These are phyloP conservation scores for Trichopria drosophilae DNA, from an alignment of 2,888 invertebrate genomes.

Conservation along the genomic window DNA sequence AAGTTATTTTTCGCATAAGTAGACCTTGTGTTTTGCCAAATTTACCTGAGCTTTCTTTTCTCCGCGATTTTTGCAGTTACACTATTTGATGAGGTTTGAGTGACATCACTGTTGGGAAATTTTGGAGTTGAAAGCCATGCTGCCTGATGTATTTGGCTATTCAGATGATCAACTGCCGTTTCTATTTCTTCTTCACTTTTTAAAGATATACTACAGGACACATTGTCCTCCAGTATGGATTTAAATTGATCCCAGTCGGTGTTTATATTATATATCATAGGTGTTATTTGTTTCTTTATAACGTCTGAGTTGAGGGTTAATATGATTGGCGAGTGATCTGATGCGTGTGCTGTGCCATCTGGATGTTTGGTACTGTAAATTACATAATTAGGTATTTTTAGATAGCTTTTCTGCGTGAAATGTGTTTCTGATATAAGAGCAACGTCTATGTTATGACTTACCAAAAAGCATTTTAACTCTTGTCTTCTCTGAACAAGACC, in stretches of 20 bases:
- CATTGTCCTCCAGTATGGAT: too few species aligned
- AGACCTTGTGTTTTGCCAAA: slow-evolving; percentile 1
- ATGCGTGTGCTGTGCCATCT: slow-evolving; percentile 8
- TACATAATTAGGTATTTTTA: background rate
- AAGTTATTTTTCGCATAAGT: background rate
- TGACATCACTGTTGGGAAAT: too few species aligned
- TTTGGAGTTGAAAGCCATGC: too few species aligned
- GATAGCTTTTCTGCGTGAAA: background rate
- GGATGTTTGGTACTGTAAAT: background rate
- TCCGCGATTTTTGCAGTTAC: too few species aligned
- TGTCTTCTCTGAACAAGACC: background rate
- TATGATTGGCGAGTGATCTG: slow-evolving; percentile 37
- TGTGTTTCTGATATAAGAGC: slow-evolving; percentile 17
- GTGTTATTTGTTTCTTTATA: background rate
- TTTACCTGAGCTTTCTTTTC: background rate
- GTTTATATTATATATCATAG: background rate
- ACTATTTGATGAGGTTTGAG: too few species aligned
- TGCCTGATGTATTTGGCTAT: too few species aligned
- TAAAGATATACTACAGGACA: too few species aligned
- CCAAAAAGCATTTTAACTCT: slow-evolving; percentile 9
- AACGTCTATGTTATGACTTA: slow-evolving; percentile 11
- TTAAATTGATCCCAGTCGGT: slow-evolving; percentile 2
- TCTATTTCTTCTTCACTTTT: too few species aligned
- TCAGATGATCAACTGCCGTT: too few species aligned
- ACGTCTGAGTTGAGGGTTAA: slow-evolving; percentile 26